These are phyloP conservation scores for Emesis furor DNA, from an alignment of 2,888 invertebrate genomes.

Conservation along the genomic window DNA sequence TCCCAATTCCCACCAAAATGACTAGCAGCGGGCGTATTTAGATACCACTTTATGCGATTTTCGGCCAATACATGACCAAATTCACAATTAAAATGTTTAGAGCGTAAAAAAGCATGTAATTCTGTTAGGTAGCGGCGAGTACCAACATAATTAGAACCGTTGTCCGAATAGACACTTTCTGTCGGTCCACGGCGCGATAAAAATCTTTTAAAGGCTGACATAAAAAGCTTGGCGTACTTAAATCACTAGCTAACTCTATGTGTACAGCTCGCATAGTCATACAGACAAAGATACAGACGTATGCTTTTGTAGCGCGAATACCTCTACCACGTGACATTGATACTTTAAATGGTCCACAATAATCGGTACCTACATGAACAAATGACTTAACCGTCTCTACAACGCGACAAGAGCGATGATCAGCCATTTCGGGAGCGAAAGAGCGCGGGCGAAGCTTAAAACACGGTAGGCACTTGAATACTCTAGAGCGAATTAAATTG, in stretches of 20 bases:
- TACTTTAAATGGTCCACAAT: not conserved
- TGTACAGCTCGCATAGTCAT: constrained; percentile 54
- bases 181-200: constrained; percentile 45
- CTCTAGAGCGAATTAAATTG: not conserved
- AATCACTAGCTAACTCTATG: constrained; percentile 52
- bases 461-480: not conserved
- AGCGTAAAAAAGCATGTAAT: no score
- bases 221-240: constrained; percentile 55
- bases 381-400: constrained; percentile 8
- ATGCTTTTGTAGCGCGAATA: constrained; percentile 12
- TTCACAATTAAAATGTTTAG: no score
- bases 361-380: not conserved
- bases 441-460: constrained; percentile 24
- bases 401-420: constrained; percentile 10
- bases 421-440: constrained; percentile 4
- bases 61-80: no score
- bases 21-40: no score
- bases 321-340: not conserved
- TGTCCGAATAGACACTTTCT: constrained; percentile 44
- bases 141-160: constrained; percentile 40
- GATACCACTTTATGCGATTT: no score
- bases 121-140: no score
- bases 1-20: no score
- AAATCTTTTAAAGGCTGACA: constrained; percentile 54
- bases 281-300: constrained; percentile 34